Conservation (phyloP, 2,113 vertebrate genomes). For the Ivindomyrus marchei region DNA sequence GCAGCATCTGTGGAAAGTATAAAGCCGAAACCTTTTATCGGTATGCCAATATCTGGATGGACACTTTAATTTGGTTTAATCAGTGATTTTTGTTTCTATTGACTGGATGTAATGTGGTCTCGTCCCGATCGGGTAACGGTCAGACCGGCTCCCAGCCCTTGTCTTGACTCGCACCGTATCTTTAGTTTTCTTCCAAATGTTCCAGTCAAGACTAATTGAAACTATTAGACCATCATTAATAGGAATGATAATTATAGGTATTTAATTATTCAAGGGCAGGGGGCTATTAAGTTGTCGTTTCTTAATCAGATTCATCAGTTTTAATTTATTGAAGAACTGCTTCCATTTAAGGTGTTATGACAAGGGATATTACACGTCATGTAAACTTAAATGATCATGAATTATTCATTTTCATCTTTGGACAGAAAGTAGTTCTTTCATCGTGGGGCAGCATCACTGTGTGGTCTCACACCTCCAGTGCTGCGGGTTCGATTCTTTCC, state of each 20-base stretch:
- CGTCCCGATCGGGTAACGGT: not conserved
- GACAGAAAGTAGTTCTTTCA: not conserved
- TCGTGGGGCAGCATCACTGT: not conserved
- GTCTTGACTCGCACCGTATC: not conserved
- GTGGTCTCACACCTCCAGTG: not conserved
- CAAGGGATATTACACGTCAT: not conserved
- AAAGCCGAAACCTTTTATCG: not conserved
- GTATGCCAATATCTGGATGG: not conserved
- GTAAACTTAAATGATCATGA: not conserved
- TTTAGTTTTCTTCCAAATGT: not conserved
- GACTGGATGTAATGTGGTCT: not conserved
- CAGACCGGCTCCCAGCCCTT: not conserved
- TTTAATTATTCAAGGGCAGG: constrained; percentile 4
- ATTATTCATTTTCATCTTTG: not conserved
- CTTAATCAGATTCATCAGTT: not conserved
- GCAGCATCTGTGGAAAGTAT: not conserved
- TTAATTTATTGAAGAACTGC: not conserved
- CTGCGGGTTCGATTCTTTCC: not conserved
- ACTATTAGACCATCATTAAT: constrained; percentile 5
- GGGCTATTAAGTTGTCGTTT: not conserved
- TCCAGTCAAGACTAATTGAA: not conserved
- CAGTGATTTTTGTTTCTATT: not conserved
- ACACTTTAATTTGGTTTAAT: not conserved
- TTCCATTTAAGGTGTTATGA: not conserved
- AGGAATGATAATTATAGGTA: not conserved